Conservation (phyloP, 2,888 invertebrate species). For the Drosophila atroscutellata region DNA sequence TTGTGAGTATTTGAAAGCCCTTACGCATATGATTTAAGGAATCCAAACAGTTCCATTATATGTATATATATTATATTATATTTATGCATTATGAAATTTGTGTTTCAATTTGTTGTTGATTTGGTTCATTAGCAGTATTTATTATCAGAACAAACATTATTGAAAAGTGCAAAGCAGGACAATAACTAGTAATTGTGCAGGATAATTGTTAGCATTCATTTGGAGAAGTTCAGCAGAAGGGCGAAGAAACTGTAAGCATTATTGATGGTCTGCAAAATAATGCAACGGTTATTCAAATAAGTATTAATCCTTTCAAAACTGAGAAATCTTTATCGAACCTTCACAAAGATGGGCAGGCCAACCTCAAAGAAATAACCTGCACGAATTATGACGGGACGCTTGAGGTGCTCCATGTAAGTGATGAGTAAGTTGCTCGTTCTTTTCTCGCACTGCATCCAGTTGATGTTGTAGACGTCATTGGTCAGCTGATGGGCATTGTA, state of each 20-base stretch:
- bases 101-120: background rate
- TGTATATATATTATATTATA: too few relatives aligned
- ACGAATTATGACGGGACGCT: slow-evolving; percentile 66
- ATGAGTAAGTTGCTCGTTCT: slow-evolving; percentile 63
- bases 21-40: too few relatives aligned
- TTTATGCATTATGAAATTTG: background rate
- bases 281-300: fast-evolving
- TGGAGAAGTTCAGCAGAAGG: slow-evolving; percentile 72
- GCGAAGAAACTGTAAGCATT: slow-evolving; percentile 81
- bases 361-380: slow-evolving; percentile 79
- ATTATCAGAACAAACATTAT: background rate
- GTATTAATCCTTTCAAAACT: fast-evolving
- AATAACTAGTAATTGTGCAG: background rate
- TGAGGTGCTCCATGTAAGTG: slow-evolving; percentile 78
- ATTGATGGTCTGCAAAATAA: slow-evolving; percentile 71
- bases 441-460: slow-evolving; percentile 67
- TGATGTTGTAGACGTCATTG: slow-evolving; percentile 71
- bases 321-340: slow-evolving; percentile 49
- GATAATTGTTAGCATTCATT: slow-evolving; percentile 13
- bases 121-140: background rate
- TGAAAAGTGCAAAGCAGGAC: background rate
- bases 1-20: background rate
- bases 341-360: slow-evolving; percentile 78
- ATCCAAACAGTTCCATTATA: background rate
- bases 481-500: slow-evolving; percentile 65